Evolutionary conservation across 2,113 vertebrate genomes (phyloP).

Genomic region (Paradoxurus hermaphroditus): DNA sequence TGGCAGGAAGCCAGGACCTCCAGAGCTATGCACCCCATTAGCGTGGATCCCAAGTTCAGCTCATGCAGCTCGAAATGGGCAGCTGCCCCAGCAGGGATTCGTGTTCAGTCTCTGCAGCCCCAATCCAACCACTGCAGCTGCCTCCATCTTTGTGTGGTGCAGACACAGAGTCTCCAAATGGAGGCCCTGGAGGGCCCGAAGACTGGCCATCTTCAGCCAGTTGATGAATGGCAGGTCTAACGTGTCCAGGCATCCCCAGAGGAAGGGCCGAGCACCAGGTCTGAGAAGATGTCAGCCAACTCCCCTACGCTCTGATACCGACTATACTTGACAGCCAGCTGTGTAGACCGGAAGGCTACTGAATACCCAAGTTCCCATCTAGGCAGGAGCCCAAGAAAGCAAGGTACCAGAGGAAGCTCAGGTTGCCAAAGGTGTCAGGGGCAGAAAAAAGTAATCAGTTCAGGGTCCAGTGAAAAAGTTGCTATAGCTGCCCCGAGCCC

Average conservation of each 20-base stretch:
- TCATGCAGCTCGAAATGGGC: not conserved
- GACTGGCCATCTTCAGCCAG: not conserved
- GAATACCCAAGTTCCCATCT: not conserved
- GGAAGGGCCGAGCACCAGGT: not conserved
- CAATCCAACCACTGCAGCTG: not conserved
- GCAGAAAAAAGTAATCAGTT: not conserved
- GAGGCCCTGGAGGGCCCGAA: not conserved
- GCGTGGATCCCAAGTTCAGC: not conserved
- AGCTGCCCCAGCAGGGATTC: not conserved
- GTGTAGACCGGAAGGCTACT: not conserved
- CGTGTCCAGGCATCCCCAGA: not conserved
- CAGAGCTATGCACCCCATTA: not conserved
- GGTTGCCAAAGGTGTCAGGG: not conserved
- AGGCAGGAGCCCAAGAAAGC: not conserved
- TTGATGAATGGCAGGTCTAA: not conserved
- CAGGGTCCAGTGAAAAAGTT: fast-evolving
- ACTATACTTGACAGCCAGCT: not conserved
- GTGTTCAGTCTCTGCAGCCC: not conserved
- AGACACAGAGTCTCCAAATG: not conserved
- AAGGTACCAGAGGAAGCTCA: slow-evolving; percentile 20
- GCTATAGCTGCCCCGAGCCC: not conserved
- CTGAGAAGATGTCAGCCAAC: slow-evolving; percentile 6
- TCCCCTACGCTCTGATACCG: not conserved
- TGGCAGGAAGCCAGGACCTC: slow-evolving; percentile 1
- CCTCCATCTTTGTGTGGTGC: not conserved